Evolutionary conservation across 2,888 invertebrate genomes (phyloP).

Genomic region (Macaria liturata): DNA sequence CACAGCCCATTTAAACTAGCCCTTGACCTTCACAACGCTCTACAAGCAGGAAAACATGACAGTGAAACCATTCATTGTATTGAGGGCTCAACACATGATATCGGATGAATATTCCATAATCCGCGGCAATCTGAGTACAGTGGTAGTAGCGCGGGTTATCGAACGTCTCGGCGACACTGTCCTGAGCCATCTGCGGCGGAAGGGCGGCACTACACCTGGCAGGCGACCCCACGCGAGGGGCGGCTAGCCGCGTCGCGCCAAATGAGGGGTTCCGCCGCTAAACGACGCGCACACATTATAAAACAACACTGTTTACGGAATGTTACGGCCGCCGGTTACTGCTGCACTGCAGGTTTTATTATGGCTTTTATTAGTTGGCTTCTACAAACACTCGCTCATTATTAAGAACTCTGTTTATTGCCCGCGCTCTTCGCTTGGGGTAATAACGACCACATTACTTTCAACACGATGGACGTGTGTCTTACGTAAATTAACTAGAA

Average conservation of each 20-base stretch:
- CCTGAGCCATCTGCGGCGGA: constrained; percentile 61
- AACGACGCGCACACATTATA: constrained; percentile 47
- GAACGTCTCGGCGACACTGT: constrained; percentile 24
- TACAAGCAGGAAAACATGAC: background rate
- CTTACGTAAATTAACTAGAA: too few species aligned
- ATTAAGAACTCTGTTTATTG: constrained; percentile 25
- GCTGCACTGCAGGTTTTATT: constrained; percentile 40
- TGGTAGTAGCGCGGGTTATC: constrained; percentile 14
- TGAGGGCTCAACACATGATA: constrained; percentile 1
- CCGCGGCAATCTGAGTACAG: constrained; percentile 4
- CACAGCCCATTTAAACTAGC: background rate
- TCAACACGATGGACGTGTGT: background rate
- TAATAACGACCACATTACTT: constrained; percentile 4
- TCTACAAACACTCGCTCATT: constrained; percentile 26
- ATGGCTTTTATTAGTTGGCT: constrained; percentile 40
- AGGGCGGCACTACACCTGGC: constrained; percentile 66
- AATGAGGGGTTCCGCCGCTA: constrained; percentile 51
- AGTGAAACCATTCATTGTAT: constrained; percentile 5
- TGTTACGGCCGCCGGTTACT: constrained; percentile 33
- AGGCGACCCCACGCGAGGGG: constrained; percentile 59
- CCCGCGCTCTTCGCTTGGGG: constrained; percentile 19
- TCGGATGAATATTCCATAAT: constrained; percentile 7
- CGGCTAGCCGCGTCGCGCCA: constrained; percentile 46
- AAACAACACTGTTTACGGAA: constrained; percentile 42
- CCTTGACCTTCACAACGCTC: background rate